These are phyloP conservation scores for Zaprionus davidi DNA, from an alignment of 1,140 invertebrate species.

Conservation along the genomic window DNA sequence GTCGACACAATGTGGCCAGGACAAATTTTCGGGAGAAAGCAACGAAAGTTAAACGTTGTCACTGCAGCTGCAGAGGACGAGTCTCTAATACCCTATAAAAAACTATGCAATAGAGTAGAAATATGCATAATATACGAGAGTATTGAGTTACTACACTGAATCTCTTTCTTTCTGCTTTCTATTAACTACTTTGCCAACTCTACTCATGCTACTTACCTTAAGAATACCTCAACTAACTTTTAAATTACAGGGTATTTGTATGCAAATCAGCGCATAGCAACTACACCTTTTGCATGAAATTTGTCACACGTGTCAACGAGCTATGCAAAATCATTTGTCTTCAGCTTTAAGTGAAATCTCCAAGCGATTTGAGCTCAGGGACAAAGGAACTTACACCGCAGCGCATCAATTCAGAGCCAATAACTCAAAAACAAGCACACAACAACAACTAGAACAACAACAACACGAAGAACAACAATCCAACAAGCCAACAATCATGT, in stretches of 20 bases:
- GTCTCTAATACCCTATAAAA: not conserved
- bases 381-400: conserved; percentile 26
- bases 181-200: not conserved
- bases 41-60: not conserved
- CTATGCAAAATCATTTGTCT: conserved; percentile 50
- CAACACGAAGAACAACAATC: conserved; percentile 6
- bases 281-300: conserved; percentile 23
- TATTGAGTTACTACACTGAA: not conserved
- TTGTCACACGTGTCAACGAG: conserved; percentile 42
- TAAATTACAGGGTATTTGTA: conserved; percentile 23
- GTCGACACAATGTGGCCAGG: conserved; percentile 34
- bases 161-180: not conserved
- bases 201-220: not conserved
- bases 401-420: conserved; percentile 78
- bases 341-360: conserved; percentile 51
- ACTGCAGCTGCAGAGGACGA: not conserved
- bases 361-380: conserved; percentile 36
- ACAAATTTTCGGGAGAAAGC: conserved; percentile 38
- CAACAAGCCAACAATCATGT: conserved; percentile 58
- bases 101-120: not conserved
- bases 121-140: not conserved
- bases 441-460: conserved; percentile 39
- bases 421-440: conserved; percentile 75
- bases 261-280: conserved; percentile 35
- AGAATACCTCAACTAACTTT: not conserved